Percentiles rank a stretch among this genome's conserved stretches.
Conservation (phyloP, 2,113 vertebrate genomes). For the Neolamprologus fasciatus region DNA sequence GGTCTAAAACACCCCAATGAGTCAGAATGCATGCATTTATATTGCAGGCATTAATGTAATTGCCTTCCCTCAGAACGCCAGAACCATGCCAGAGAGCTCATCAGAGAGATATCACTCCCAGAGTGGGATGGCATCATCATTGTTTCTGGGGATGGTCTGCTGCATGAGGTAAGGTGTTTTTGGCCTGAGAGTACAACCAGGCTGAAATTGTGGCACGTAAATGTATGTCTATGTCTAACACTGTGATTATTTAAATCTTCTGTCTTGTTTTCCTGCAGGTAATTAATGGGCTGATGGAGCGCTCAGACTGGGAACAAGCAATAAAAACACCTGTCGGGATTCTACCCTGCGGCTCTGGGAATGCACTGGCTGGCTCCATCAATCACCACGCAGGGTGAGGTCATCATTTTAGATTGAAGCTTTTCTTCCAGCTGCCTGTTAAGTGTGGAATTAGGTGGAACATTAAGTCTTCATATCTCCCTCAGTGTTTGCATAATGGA, state of each 20-base stretch:
- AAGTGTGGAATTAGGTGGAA: neutral
- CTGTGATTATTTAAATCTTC: neutral
- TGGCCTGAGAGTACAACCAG: neutral
- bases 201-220: neutral
- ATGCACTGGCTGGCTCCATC: constrained; percentile 83
- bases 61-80: constrained; percentile 72
- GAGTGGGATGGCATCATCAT: constrained; percentile 89
- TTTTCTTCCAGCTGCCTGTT: neutral
- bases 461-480: neutral
- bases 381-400: constrained; percentile 83
- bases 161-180: constrained; percentile 75
- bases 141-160: constrained; percentile 83
- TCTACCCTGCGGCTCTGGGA: constrained; percentile 87
- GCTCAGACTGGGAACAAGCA: constrained; percentile 86
- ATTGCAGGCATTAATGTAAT: neutral
- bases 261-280: constrained; percentile 64
- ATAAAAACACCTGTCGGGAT: constrained; percentile 84
- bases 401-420: neutral
- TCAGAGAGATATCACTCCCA: constrained; percentile 74
- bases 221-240: neutral
- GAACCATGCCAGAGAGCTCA: constrained; percentile 84
- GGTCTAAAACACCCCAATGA: neutral
- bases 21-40: neutral
- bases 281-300: constrained; percentile 84
- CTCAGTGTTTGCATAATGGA: neutral